These are phyloP conservation scores for Leptopilina syphax DNA, from an alignment of 2,888 invertebrate species.

Conservation along the genomic window DNA sequence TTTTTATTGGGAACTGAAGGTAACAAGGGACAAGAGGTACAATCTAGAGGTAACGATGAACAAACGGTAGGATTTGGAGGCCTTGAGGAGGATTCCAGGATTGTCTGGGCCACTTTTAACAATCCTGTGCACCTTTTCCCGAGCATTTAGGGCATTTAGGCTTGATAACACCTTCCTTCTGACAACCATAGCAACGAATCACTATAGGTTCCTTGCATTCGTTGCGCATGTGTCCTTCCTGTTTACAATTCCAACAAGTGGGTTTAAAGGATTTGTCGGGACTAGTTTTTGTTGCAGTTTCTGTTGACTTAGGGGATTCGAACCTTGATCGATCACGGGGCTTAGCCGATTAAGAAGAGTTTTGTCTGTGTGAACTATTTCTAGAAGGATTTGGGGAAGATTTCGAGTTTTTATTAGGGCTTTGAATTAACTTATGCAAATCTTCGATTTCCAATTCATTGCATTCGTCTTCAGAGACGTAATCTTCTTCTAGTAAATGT, in stretches of 20 bases:
- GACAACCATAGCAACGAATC: background rate
- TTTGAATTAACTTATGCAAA: background rate
- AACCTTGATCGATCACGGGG: too few species aligned
- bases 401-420: too few species aligned
- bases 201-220: background rate
- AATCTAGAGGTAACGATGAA: too few species aligned
- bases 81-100: background rate
- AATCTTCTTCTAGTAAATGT: background rate
- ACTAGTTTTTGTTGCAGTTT: too few species aligned
- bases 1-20: too few species aligned
- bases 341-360: too few species aligned
- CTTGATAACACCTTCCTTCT: background rate
- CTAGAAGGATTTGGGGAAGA: too few species aligned
- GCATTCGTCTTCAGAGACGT: background rate
- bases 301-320: too few species aligned
- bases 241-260: background rate
- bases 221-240: background rate
- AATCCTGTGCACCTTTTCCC: background rate
- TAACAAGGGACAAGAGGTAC: too few species aligned
- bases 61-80: too few species aligned
- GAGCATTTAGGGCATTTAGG: background rate
- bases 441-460: background rate
- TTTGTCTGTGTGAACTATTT: too few species aligned
- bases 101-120: background rate
- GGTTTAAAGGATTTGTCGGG: background rate